phyloP scores from a whole-genome alignment of 2,113 vertebrate species.

The Neofelis nebulosa region DNA sequence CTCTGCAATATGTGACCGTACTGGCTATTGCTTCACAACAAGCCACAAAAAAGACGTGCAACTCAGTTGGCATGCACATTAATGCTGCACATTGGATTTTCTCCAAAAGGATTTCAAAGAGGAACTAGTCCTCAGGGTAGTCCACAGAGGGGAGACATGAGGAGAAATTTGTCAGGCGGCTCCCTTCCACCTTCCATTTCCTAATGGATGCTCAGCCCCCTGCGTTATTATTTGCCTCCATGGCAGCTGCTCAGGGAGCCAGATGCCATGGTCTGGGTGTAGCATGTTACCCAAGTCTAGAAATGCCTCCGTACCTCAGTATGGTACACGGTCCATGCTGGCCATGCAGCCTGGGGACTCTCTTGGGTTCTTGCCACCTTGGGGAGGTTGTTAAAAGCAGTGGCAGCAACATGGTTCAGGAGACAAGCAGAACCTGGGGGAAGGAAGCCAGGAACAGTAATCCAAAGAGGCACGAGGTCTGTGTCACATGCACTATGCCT shows the following conservation, averaged over 20 bases:
- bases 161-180: neutral
- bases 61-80: accelerated
- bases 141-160: neutral
- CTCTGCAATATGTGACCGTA: accelerated
- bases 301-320: neutral
- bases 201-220: neutral
- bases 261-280: neutral
- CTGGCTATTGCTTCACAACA: neutral
- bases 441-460: neutral
- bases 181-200: neutral
- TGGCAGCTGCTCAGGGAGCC: neutral
- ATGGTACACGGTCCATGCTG: neutral
- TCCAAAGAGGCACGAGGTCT: neutral
- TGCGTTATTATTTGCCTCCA: neutral
- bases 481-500: neutral
- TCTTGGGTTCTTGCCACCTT: neutral
- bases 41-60: neutral
- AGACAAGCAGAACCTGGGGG: neutral
- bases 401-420: neutral
- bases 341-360: neutral
- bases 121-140: neutral
- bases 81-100: neutral
- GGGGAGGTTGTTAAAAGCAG: neutral
- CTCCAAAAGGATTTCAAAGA: neutral
- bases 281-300: neutral